phyloP scores from a whole-genome alignment of 37 sponge, comb jelly and placozoan genomes.

The Eunapius fragilis region DNA sequence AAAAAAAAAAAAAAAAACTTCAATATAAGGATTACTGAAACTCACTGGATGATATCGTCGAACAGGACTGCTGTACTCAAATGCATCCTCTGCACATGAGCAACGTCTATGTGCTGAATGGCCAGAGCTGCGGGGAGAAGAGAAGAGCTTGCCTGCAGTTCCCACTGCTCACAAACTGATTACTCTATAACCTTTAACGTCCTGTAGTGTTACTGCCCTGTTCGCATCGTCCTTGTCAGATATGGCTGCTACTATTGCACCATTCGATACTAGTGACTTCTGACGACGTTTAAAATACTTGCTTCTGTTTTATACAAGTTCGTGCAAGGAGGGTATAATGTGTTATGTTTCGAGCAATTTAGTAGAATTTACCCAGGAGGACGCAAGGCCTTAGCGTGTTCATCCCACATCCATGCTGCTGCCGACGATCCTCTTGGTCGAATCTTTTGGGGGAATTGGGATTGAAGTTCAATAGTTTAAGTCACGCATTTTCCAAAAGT shows the following conservation, averaged over 20 bases:
- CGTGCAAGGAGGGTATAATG: background rate
- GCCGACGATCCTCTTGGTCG: background rate
- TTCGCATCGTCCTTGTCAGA: background rate
- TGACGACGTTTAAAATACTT: background rate
- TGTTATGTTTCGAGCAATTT: background rate
- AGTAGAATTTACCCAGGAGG: background rate
- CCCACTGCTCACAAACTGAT: background rate
- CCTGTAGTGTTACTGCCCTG: conserved; percentile 40
- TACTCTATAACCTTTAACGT: conserved; percentile 63
- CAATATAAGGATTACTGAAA: no score
- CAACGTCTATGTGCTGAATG: conserved; percentile 23
- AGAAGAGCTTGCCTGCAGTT: background rate
- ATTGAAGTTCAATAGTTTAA: no score
- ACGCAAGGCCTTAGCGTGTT: background rate
- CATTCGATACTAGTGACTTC: background rate
- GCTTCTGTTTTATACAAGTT: background rate
- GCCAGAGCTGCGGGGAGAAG: conserved; percentile 56
- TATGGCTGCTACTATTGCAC: background rate
- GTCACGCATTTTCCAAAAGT: background rate
- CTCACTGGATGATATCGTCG: conserved; percentile 57
- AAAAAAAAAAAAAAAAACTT: no score
- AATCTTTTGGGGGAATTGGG: background rate
- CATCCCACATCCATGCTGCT: background rate
- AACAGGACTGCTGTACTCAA: conserved; percentile 21
- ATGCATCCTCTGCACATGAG: conserved; percentile 16